Percentiles rank a stretch among this genome's conserved stretches.
These are phyloP conservation scores for Hipposideros armiger DNA, from an alignment of 2,113 vertebrate genomes.

Conservation along the genomic window DNA sequence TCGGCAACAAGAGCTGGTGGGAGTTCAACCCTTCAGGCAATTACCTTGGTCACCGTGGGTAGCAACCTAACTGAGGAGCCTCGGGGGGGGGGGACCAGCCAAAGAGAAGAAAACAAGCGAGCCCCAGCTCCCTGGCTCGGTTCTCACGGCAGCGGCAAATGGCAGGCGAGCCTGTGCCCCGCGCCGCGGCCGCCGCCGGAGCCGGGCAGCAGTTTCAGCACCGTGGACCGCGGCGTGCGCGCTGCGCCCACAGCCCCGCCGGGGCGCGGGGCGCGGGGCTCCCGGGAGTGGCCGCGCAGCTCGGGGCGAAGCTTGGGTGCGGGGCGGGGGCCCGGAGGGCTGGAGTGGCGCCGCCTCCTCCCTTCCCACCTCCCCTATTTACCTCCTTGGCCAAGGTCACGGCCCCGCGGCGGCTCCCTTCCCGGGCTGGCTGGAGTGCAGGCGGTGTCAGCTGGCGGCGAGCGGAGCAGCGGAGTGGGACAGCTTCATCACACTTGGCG, in stretches of 20 bases:
- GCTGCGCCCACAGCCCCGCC: background rate
- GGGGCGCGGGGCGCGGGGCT: background rate
- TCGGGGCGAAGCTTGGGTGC: background rate
- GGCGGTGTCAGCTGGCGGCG: slow-evolving; percentile 85
- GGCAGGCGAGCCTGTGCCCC: slow-evolving; percentile 70
- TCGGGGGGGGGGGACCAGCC: background rate
- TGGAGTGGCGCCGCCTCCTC: background rate
- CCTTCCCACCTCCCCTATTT: slow-evolving; percentile 52
- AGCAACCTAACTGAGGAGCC: background rate
- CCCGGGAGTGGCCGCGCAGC: background rate
- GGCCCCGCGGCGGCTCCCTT: slow-evolving; percentile 74
- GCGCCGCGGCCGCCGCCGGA: background rate
- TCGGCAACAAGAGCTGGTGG: background rate
- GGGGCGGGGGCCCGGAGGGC: background rate
- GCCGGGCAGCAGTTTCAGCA: slow-evolving; percentile 47
- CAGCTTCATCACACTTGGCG: slow-evolving; percentile 83
- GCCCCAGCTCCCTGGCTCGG: background rate
- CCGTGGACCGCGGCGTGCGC: slow-evolving; percentile 38
- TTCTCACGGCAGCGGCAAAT: slow-evolving; percentile 46
- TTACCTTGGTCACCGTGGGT: background rate
- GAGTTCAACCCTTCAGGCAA: background rate
- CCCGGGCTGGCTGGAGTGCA: slow-evolving; percentile 64
- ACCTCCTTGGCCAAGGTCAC: slow-evolving; percentile 89
- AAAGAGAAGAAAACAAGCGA: background rate
- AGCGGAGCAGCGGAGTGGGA: slow-evolving; percentile 79